Conservation (phyloP, 2,797 vertebrate species). For the Phataginus tricuspis region DNA sequence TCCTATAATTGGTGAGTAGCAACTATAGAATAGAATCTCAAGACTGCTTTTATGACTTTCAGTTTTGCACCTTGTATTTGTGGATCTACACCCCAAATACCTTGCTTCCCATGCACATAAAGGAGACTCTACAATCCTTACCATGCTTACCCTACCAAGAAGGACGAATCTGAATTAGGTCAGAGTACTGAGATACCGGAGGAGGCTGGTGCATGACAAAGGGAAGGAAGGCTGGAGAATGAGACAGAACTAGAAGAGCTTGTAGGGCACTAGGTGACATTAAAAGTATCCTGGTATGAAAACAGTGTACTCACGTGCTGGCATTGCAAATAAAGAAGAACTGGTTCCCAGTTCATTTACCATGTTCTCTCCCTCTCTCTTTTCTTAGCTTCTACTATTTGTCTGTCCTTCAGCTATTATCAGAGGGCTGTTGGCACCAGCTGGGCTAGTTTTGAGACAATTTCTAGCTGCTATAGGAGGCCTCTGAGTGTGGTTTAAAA, state of each 20-base stretch:
- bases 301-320: constrained; percentile 93
- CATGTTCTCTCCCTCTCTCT: background rate
- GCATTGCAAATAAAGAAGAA: constrained; percentile 91
- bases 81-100: background rate
- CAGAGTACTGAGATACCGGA: background rate
- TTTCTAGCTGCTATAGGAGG: background rate
- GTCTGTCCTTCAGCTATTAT: background rate
- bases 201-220: background rate
- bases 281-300: constrained; percentile 95
- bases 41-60: background rate
- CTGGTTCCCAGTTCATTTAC: constrained; percentile 65
- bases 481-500: background rate
- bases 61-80: background rate
- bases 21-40: background rate
- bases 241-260: background rate
- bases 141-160: background rate
- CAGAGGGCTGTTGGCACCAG: background rate
- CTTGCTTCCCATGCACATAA: background rate
- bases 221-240: background rate
- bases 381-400: background rate
- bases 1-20: background rate
- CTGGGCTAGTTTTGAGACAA: background rate
- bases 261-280: constrained; percentile 83
- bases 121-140: background rate
- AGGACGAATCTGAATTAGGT: background rate